Evolutionary conservation across 2,888 invertebrate genomes (phyloP).

Genomic region (Eupithecia vulgata): DNA sequence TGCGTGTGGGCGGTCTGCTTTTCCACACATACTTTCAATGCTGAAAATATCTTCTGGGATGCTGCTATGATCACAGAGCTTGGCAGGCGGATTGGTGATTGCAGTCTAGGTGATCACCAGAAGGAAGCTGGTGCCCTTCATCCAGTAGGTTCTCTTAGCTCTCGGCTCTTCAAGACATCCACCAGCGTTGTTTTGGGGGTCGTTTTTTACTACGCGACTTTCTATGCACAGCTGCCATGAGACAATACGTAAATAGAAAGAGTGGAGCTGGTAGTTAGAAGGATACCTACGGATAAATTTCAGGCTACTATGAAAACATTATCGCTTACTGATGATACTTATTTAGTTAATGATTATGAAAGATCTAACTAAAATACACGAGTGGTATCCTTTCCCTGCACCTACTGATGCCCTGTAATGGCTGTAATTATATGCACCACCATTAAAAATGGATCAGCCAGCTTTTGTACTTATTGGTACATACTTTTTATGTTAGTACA

Average conservation of each 20-base stretch:
- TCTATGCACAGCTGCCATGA: neutral
- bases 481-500: too few species aligned
- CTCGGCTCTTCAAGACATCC: neutral
- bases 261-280: neutral
- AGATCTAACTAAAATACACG: too few species aligned
- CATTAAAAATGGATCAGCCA: neutral
- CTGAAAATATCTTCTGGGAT: neutral
- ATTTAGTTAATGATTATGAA: too few species aligned
- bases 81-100: neutral
- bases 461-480: neutral
- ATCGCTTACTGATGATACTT: too few species aligned
- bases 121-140: neutral
- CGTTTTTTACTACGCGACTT: neutral
- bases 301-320: neutral
- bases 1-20: too few species aligned
- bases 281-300: too few species aligned
- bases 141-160: neutral
- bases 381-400: neutral
- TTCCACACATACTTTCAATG: too few species aligned
- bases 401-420: neutral
- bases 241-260: too few species aligned
- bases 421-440: too few species aligned
- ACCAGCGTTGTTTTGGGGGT: neutral
- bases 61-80: neutral
- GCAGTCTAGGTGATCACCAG: neutral